Evolutionary conservation across 1,140 invertebrate genomes (phyloP).

Genomic region (Caenorhabditis brenneri): DNA sequence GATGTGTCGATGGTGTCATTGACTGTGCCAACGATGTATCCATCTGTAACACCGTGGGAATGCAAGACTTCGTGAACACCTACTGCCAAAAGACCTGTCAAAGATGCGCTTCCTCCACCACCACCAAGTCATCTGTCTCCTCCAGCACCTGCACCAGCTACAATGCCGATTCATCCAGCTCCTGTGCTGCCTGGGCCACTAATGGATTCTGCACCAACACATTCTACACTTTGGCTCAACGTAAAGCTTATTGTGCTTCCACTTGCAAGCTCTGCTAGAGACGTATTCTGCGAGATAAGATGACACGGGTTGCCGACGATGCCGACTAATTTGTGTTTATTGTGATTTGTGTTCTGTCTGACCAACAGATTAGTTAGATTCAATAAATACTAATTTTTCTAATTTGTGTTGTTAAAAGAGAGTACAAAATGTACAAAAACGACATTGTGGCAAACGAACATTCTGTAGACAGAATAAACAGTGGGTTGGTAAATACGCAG

Average conservation of each 20-base stretch:
- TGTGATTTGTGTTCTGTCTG: not conserved
- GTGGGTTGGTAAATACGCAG: no score
- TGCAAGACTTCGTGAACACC: slow-evolving; percentile 14
- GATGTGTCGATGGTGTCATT: slow-evolving; percentile 26
- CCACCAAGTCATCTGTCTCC: not conserved
- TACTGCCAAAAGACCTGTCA: slow-evolving; percentile 43
- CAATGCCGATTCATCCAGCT: not conserved
- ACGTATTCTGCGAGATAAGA: not conserved
- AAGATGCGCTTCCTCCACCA: not conserved
- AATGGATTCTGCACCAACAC: slow-evolving; percentile 43
- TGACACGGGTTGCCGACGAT: slow-evolving; percentile 13
- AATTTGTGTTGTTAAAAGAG: no score
- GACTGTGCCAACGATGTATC: slow-evolving; percentile 7
- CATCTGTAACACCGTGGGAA: slow-evolving; percentile 31
- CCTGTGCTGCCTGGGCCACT: not conserved
- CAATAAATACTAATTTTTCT: not conserved
- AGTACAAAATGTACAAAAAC: no score
- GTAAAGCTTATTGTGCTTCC: not conserved
- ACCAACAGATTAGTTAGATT: not conserved
- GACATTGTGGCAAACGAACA: no score
- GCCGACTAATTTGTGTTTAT: not conserved
- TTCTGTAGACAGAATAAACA: no score
- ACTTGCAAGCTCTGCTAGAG: slow-evolving; percentile 24
- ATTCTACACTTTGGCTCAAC: not conserved
- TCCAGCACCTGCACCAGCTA: not conserved